A percentile compares a stretch with the other conserved stretches of the same genome.
Conservation (phyloP, 2,113 vertebrate genomes). For the Octodon degus region DNA sequence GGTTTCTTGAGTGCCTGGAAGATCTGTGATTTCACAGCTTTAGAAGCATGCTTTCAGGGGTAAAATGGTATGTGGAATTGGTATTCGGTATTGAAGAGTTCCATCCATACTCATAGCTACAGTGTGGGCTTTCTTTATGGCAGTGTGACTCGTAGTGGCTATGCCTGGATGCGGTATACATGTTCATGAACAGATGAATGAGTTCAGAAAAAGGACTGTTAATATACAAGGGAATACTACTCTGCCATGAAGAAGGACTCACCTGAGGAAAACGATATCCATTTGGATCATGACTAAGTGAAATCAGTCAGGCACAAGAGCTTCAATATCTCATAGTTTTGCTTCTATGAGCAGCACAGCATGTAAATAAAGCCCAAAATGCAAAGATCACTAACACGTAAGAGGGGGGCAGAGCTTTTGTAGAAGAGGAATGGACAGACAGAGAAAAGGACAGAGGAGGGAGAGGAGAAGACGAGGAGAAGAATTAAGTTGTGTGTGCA, state of each 20-base stretch:
- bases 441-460: neutral
- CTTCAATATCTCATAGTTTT: neutral
- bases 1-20: neutral
- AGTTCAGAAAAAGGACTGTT: neutral
- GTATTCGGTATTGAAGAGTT: neutral
- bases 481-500: neutral
- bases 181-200: neutral
- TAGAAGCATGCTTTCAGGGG: neutral
- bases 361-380: neutral
- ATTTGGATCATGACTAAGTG: neutral
- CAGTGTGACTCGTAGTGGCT: neutral
- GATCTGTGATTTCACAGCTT: fast-evolving
- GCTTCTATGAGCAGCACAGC: neutral
- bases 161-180: neutral
- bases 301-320: neutral
- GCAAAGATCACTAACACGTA: neutral
- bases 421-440: neutral
- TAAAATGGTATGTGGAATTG: neutral
- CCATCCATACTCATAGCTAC: neutral
- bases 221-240: neutral
- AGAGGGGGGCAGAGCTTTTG: neutral
- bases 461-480: neutral
- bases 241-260: neutral
- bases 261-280: neutral
- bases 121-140: no score